Percentiles rank a stretch among this genome's conserved stretches.
phyloP scores from a whole-genome alignment of 2,888 invertebrate genomes.

The Alloscopus bannaensis region DNA sequence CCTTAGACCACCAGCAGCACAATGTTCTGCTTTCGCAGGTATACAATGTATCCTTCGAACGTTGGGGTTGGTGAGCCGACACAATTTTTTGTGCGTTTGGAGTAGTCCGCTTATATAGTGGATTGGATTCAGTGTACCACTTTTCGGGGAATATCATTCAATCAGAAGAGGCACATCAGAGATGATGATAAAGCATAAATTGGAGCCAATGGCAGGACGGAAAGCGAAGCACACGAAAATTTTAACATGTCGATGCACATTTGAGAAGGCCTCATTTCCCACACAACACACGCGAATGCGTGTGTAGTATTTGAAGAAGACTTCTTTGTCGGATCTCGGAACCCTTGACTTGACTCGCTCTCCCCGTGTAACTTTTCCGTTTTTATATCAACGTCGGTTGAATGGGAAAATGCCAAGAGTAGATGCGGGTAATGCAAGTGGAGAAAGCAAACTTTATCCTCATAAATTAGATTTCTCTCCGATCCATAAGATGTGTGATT shows the following conservation, averaged over 20 bases:
- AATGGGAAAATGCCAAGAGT: slow-evolving; percentile 24
- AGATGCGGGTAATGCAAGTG: slow-evolving; percentile 9
- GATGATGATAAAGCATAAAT: slow-evolving; percentile 18
- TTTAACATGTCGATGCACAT: slow-evolving; percentile 21
- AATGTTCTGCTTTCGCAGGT: background rate
- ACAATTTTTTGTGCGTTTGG: no score
- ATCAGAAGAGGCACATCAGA: background rate
- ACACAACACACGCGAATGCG: background rate
- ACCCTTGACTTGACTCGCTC: no score
- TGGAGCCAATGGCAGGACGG: slow-evolving; percentile 1
- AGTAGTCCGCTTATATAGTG: no score
- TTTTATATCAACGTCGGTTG: slow-evolving; percentile 23
- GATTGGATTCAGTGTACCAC: no score
- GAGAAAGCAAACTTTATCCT: slow-evolving; percentile 41
- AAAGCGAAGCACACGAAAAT: slow-evolving; percentile 9
- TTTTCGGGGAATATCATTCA: slow-evolving; percentile 10
- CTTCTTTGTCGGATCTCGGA: no score
- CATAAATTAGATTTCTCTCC: slow-evolving; percentile 60
- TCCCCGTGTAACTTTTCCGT: no score
- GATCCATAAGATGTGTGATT: slow-evolving; percentile 61
- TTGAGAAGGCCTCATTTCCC: background rate
- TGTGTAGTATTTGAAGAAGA: background rate
- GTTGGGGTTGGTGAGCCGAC: no score
- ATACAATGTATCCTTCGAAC: no score
- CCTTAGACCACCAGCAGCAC: background rate